These are phyloP conservation scores for Tenthredo distinguenda DNA, from an alignment of 2,888 invertebrate species.

Conservation along the genomic window DNA sequence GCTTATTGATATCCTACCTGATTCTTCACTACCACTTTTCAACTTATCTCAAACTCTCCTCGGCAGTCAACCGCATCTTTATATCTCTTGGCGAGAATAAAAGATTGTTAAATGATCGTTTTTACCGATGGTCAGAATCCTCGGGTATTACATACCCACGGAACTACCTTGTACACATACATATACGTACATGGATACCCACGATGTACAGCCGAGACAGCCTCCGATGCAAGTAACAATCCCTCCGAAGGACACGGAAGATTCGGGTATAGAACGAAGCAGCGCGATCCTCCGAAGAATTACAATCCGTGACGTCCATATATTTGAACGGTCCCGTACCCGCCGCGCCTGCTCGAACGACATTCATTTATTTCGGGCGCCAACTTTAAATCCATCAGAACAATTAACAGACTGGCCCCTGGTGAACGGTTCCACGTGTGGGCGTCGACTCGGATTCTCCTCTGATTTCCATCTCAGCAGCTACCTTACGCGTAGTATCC, in stretches of 20 bases:
- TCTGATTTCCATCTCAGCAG: slow-evolving; percentile 51
- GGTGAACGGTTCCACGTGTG: slow-evolving; percentile 49
- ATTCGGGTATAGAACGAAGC: not conserved
- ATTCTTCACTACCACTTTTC: not conserved
- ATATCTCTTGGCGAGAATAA: not conserved
- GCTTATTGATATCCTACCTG: not conserved
- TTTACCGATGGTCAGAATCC: slow-evolving; percentile 21
- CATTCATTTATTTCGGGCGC: slow-evolving; percentile 65
- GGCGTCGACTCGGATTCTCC: slow-evolving; percentile 55
- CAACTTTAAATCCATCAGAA: slow-evolving; percentile 68
- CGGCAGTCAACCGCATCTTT: not conserved
- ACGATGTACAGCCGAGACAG: not conserved
- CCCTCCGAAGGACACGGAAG: slow-evolving; percentile 5
- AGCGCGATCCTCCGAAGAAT: slow-evolving; percentile 58
- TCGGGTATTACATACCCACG: not conserved
- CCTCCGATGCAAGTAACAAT: not conserved
- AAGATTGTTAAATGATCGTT: slow-evolving; percentile 29
- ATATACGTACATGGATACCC: not conserved
- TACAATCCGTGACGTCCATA: slow-evolving; percentile 61
- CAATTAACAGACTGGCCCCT: slow-evolving; percentile 64
- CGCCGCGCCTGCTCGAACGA: slow-evolving; percentile 59
- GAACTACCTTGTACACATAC: not conserved
- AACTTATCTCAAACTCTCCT: not conserved
- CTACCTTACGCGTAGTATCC: slow-evolving; percentile 45
- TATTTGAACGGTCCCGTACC: slow-evolving; percentile 53